phyloP scores from a whole-genome alignment of 2,888 invertebrate genomes.

The Biston betularia region DNA sequence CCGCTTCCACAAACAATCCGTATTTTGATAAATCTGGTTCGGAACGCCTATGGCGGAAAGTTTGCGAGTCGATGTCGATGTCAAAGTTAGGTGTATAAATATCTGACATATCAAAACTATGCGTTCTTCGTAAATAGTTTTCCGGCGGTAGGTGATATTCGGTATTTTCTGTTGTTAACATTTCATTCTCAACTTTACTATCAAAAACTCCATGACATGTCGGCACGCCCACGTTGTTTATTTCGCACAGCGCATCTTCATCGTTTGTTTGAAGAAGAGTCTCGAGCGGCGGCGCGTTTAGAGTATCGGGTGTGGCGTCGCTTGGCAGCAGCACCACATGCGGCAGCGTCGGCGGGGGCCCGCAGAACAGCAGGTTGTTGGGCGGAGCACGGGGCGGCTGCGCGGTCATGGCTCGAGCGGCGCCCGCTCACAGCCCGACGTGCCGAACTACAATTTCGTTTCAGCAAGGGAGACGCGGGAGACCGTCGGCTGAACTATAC shows the following conservation, averaged over 20 bases:
- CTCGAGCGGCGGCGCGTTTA: conserved; percentile 52
- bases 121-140: conserved; percentile 72
- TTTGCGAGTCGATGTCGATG: conserved; percentile 59
- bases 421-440: conserved; percentile 74
- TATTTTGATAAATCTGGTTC: conserved; percentile 81
- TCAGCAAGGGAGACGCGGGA: conserved; percentile 74
- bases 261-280: conserved; percentile 66
- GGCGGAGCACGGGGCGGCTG: conserved; percentile 81
- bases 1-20: conserved; percentile 74
- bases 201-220: conserved; percentile 64
- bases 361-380: conserved; percentile 81
- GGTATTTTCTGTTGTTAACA: conserved; percentile 58
- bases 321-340: conserved; percentile 16
- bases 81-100: conserved; percentile 65
- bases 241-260: conserved; percentile 72
- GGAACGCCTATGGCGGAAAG: conserved; percentile 67
- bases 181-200: conserved; percentile 59
- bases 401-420: conserved; percentile 80
- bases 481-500: conserved; percentile 82
- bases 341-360: conserved; percentile 65
- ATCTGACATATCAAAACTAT: conserved; percentile 80
- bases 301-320: conserved; percentile 40
- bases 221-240: conserved; percentile 83
- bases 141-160: conserved; percentile 59
- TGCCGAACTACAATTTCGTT: conserved; percentile 70